These are phyloP conservation scores for Xenopus petersii DNA, from an alignment of 2,797 vertebrate species.

Conservation along the genomic window DNA sequence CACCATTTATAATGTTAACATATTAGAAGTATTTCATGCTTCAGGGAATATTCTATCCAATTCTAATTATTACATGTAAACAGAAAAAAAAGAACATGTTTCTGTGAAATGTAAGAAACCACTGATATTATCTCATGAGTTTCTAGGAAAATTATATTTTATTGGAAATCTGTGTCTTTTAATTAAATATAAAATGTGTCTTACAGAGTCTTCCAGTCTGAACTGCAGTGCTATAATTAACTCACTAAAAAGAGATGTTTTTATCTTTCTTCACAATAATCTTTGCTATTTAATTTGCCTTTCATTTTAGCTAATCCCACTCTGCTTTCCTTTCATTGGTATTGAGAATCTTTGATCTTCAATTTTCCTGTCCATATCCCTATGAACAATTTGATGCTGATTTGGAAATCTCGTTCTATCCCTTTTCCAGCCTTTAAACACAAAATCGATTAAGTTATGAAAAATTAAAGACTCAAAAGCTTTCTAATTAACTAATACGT, in stretches of 20 bases:
- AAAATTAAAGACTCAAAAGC: too few relatives aligned
- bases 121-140: not conserved
- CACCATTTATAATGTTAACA: not conserved
- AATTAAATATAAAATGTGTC: constrained; percentile 10
- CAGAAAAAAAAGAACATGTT: not conserved
- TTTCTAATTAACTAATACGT: too few relatives aligned
- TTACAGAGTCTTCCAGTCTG: constrained; percentile 15
- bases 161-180: constrained; percentile 8
- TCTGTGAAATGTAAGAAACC: not conserved
- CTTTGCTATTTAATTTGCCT: constrained; percentile 32
- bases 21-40: not conserved
- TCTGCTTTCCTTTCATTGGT: constrained; percentile 33
- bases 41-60: not conserved
- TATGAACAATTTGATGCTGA: constrained; percentile 14
- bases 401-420: not conserved
- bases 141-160: constrained; percentile 34
- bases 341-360: constrained; percentile 38
- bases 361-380: constrained; percentile 9
- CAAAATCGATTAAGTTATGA: too few relatives aligned
- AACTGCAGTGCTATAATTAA: constrained; percentile 34
- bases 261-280: constrained; percentile 44
- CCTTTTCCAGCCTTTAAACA: too few relatives aligned
- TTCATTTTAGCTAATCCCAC: constrained; percentile 44
- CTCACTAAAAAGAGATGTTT: constrained; percentile 18
- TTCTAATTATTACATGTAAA: not conserved